Conservation (phyloP, 2,888 invertebrate genomes). For the Eumacrocentrus americanus region DNA sequence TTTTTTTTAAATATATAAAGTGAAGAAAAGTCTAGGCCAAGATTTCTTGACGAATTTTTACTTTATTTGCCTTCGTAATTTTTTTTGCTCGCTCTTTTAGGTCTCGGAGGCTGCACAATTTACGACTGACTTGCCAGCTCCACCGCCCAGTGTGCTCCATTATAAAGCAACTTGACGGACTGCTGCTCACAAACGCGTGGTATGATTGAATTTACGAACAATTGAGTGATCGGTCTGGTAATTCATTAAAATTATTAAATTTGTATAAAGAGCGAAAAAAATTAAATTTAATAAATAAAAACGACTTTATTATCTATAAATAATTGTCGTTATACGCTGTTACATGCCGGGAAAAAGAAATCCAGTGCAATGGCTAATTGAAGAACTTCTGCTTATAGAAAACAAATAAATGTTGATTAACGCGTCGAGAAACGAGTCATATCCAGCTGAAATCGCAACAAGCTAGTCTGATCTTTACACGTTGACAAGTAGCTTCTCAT, state of each 20-base stretch:
- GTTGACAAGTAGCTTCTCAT: too few species aligned
- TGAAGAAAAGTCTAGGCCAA: too few species aligned
- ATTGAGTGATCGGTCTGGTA: not conserved
- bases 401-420: too few species aligned
- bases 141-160: slow-evolving; percentile 47
- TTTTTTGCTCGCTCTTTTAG: slow-evolving; percentile 30
- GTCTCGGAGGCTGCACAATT: slow-evolving; percentile 52
- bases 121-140: slow-evolving; percentile 44
- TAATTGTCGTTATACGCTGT: not conserved
- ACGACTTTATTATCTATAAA: not conserved
- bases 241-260: not conserved
- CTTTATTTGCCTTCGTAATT: too few species aligned
- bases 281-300: not conserved
- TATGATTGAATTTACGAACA: not conserved
- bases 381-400: too few species aligned
- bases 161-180: slow-evolving; percentile 50
- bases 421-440: too few species aligned
- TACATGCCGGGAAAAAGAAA: too few species aligned
- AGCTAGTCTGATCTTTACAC: too few species aligned
- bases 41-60: too few species aligned
- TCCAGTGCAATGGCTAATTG: too few species aligned
- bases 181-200: not conserved
- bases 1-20: too few species aligned
- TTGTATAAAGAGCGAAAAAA: not conserved
- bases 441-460: too few species aligned